Evolutionary conservation across 2,797 vertebrate species (phyloP).

Genomic region (Pangasius macronema): DNA sequence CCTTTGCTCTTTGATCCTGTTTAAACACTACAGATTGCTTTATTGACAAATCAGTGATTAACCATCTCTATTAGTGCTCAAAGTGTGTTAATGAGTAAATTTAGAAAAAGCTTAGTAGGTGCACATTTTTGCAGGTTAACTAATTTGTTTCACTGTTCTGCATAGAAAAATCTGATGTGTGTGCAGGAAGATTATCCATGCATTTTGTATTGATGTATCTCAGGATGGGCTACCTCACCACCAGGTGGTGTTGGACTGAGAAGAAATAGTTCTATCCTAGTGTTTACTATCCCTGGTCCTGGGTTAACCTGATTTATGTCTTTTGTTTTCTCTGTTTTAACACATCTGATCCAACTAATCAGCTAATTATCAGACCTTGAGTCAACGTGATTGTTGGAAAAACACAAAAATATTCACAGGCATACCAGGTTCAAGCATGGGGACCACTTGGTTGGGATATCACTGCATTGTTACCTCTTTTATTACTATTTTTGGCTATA

Average conservation of each 20-base stretch:
- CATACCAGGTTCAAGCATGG: not conserved
- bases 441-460: not conserved
- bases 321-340: not conserved
- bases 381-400: not conserved
- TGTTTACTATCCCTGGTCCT: not conserved
- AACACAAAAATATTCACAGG: not conserved
- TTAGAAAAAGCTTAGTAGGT: not conserved
- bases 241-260: not conserved
- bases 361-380: not conserved
- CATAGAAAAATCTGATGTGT: not conserved
- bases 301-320: not conserved
- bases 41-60: not conserved
- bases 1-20: not conserved
- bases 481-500: not conserved
- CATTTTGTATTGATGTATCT: not conserved
- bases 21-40: not conserved
- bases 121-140: not conserved
- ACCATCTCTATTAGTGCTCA: not conserved
- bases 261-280: not conserved
- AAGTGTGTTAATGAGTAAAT: not conserved
- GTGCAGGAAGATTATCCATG: not conserved
- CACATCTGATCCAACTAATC: not conserved
- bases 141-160: not conserved
- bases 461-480: not conserved
- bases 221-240: not conserved